Conservation (phyloP, 2,797 vertebrate genomes). For the Hyperoplus immaculatus region DNA sequence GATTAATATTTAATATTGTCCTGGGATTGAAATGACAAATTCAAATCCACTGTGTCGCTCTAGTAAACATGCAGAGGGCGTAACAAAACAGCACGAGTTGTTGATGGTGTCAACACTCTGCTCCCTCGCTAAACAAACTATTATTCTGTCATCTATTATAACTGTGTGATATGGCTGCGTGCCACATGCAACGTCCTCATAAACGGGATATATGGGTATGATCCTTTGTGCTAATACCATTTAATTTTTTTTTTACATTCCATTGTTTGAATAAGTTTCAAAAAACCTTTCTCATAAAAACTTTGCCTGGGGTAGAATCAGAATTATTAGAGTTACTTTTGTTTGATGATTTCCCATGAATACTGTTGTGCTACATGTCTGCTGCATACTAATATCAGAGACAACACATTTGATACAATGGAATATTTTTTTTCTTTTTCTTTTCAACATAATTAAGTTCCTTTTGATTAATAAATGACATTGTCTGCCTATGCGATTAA, state of each 20-base stretch:
- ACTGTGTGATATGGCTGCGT: neutral
- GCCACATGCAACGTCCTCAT: slow-evolving; percentile 4
- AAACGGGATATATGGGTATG: neutral
- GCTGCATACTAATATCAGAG: neutral
- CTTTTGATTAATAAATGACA: neutral
- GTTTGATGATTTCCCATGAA: neutral
- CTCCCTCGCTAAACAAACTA: neutral
- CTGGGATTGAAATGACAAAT: slow-evolving; percentile 2
- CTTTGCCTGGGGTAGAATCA: neutral
- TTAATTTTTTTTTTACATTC: neutral
- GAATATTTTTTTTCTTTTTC: too few species aligned
- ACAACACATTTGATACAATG: neutral
- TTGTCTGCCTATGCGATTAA: neutral
- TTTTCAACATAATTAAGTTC: too few species aligned
- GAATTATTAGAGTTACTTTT: neutral
- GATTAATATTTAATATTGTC: neutral
- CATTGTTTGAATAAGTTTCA: neutral
- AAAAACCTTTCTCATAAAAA: neutral
- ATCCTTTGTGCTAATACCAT: neutral
- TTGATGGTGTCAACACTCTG: slow-evolving; percentile 19
- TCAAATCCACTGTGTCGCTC: slow-evolving; percentile 3
- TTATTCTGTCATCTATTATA: slow-evolving; percentile 9
- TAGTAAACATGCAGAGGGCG: neutral
- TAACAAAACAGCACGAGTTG: neutral
- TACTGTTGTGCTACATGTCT: neutral